Conservation (phyloP, 2,797 vertebrate genomes). For the Monodelphis domestica region DNA sequence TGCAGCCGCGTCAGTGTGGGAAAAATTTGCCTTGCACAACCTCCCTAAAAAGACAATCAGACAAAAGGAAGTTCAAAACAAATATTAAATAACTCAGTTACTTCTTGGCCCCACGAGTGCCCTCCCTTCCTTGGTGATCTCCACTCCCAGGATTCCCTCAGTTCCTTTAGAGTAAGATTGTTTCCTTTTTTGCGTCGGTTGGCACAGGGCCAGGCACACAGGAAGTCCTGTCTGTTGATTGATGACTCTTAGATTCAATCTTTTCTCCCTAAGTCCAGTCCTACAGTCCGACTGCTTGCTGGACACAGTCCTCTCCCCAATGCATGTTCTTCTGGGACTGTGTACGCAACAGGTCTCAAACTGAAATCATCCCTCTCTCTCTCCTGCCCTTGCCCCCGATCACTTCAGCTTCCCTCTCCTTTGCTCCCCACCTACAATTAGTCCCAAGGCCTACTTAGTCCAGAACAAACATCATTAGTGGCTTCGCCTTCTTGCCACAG, state of each 20-base stretch:
- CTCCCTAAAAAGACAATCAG: constrained; percentile 87
- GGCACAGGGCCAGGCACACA: neutral
- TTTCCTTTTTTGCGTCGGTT: too few species aligned
- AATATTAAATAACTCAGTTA: rapidly evolving
- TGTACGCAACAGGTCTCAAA: neutral
- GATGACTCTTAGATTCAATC: neutral
- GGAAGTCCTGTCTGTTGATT: neutral
- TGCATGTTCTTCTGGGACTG: neutral
- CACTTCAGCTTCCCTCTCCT: neutral
- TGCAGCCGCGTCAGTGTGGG: constrained; percentile 82
- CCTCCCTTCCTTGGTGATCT: neutral
- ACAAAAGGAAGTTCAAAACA: constrained; percentile 58
- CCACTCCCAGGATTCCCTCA: neutral
- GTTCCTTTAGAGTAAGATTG: neutral
- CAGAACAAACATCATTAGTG: neutral
- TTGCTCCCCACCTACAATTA: neutral
- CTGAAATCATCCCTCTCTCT: neutral
- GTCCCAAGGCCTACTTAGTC: neutral
- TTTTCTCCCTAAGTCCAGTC: neutral
- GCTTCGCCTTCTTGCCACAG: neutral
- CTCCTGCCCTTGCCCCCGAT: neutral
- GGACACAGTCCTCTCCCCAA: rapidly evolving
- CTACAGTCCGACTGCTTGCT: neutral
- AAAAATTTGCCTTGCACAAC: constrained; percentile 90
- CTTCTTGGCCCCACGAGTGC: too few species aligned